These are phyloP conservation scores for Ladona fulva DNA, from an alignment of 1,140 invertebrate species.

Conservation along the genomic window DNA sequence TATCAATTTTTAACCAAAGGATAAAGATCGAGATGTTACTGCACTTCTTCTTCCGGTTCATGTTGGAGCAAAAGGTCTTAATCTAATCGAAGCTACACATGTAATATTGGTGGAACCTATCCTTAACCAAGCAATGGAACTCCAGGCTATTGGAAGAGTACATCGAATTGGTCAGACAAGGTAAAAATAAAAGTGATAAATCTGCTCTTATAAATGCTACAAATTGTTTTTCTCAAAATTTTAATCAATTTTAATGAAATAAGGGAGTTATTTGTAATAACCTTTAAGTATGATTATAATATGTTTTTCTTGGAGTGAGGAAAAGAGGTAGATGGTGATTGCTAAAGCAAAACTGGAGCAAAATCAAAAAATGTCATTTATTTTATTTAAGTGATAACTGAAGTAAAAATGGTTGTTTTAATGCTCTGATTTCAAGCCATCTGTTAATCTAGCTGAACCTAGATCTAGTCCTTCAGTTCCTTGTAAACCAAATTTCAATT, in stretches of 20 bases:
- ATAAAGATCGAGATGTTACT: conserved; percentile 36
- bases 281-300: too few species aligned
- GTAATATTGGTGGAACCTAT: conserved; percentile 68
- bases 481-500: too few species aligned
- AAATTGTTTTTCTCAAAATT: neutral
- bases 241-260: neutral
- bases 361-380: too few species aligned
- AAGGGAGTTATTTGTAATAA: too few species aligned
- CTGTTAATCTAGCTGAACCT: too few species aligned
- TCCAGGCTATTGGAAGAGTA: conserved; percentile 68
- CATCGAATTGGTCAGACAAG: conserved; percentile 72
- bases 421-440: too few species aligned
- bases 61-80: conserved; percentile 65
- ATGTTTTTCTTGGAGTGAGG: too few species aligned
- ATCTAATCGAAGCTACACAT: conserved; percentile 70
- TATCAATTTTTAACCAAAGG: neutral
- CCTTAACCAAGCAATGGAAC: conserved; percentile 60
- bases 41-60: conserved; percentile 58
- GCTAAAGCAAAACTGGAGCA: too few species aligned
- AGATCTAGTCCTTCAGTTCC: too few species aligned
- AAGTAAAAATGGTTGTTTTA: too few species aligned
- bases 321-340: too few species aligned
- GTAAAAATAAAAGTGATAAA: conserved; percentile 35
- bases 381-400: too few species aligned
- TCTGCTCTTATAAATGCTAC: neutral